Evolutionary conservation across 2,113 vertebrate species (phyloP), one percentile per base, ranked within the genome.

Genomic region (Pterocles burchelli): DNA sequence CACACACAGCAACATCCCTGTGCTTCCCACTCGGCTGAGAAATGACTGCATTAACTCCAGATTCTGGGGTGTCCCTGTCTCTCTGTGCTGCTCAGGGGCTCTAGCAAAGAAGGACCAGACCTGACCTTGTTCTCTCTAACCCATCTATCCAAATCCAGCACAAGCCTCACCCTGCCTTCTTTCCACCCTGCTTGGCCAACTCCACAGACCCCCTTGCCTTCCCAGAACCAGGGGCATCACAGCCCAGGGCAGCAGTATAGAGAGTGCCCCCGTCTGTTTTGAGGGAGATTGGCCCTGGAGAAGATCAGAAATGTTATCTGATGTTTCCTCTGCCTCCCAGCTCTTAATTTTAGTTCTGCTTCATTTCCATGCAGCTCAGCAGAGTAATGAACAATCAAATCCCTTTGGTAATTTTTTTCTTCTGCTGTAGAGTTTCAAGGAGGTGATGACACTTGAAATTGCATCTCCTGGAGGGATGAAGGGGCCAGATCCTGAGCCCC

Each of bases 401-500:
- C 95, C 93, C 91, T 85, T 90, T 49, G 76, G 92, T 95, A 96
- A 95, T 96, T 96, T 96, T 95, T 96, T 95, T 96, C 89, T 96
- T 59, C 67, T 95, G 74, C 89, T 75, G 59, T 77, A 78, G 48
- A 17, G 85, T 85, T 67, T 77, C 4, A 5, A 84, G 94, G 78
- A 95, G 91, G 95, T 91, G 96, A 92, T 93, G 95, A 89, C 91
- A 96, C 94, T 95, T 82, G 65, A 95, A 96, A 97, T 96, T 95
- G 72, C 85, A 59, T 96, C 91, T 96, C 76, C 92, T 94, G 86
- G 66, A 94, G 93, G 93, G 93, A 81, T 62, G 83, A 66, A 86
- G 31, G 90, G 92, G 83, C 48, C 8, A 46, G 57, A 95, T 96
- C 77, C 95, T 81, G 90, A 62, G 46, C 41, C 77, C 36, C 58